Percentiles rank a stretch among this genome's conserved stretches.
Conservation (phyloP, 2,888 invertebrate genomes). For the Tachystola acroxantha region DNA sequence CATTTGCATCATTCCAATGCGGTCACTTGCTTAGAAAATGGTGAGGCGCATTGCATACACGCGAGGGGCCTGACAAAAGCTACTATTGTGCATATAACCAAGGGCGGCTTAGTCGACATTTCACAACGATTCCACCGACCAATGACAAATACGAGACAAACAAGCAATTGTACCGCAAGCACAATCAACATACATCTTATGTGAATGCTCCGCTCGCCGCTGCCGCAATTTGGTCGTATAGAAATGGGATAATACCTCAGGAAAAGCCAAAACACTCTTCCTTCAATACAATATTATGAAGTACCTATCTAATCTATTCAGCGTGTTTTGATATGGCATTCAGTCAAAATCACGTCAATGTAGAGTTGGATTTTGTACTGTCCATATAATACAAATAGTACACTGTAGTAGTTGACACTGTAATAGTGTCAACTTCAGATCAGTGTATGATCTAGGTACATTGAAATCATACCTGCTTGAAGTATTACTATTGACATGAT, state of each 20-base stretch:
- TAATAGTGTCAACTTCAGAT: too few species aligned
- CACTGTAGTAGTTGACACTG: too few species aligned
- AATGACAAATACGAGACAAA: constrained; percentile 38
- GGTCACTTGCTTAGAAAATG: not conserved
- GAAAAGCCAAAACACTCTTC: constrained; percentile 16
- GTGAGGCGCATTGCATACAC: not conserved
- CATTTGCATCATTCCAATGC: too few species aligned
- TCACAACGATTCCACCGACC: constrained; percentile 18
- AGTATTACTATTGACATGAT: too few species aligned
- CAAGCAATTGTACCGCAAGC: constrained; percentile 31
- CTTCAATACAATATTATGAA: not conserved
- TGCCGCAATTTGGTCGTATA: constrained; percentile 13
- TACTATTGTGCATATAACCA: not conserved
- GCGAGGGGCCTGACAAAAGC: constrained; percentile 1
- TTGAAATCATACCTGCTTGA: too few species aligned
- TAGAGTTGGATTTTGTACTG: too few species aligned
- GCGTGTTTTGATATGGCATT: too few species aligned
- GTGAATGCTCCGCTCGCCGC: too few species aligned
- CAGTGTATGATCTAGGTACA: too few species aligned
- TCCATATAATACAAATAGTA: too few species aligned
- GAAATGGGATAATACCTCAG: not conserved
- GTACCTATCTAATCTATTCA: too few species aligned
- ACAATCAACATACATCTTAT: constrained; percentile 33
- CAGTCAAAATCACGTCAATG: too few species aligned
- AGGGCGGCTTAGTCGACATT: not conserved